These are phyloP conservation scores for Aricia artaxerxes DNA, from an alignment of 2,888 invertebrate genomes.

Conservation along the genomic window DNA sequence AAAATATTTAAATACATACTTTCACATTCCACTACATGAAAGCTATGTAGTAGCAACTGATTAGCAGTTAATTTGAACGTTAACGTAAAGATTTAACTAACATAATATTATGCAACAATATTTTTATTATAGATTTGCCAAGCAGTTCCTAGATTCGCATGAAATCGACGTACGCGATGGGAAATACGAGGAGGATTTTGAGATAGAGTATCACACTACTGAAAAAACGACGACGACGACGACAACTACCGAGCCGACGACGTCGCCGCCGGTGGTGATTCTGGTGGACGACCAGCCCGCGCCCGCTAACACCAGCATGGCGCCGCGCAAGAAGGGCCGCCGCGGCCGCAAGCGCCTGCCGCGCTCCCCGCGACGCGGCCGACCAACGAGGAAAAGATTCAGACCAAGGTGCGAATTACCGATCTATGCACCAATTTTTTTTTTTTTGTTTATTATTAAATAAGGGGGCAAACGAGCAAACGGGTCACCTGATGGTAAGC, in stretches of 20 bases:
- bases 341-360: conserved; percentile 63
- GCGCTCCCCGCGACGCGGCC: conserved; percentile 67
- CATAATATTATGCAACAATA: not conserved
- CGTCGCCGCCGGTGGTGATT: conserved; percentile 66
- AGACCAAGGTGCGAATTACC: conserved; percentile 58
- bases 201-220: conserved; percentile 62
- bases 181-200: conserved; percentile 61
- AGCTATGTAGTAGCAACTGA: too few relatives aligned
- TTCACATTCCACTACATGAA: too few relatives aligned
- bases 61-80: too few relatives aligned
- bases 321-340: conserved; percentile 61
- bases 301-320: conserved; percentile 57
- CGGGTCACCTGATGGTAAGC: too few relatives aligned
- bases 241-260: conserved; percentile 56
- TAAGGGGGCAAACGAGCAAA: too few relatives aligned
- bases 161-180: conserved; percentile 77
- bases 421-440: not conserved
- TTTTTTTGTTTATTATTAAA: too few relatives aligned
- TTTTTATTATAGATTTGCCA: conserved; percentile 78
- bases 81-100: too few relatives aligned
- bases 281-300: conserved; percentile 74
- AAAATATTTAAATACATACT: too few relatives aligned
- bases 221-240: conserved; percentile 59
- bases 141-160: conserved; percentile 85
- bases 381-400: conserved; percentile 74